Conservation (phyloP, 2,113 vertebrate genomes). For the Zosterops lateralis region DNA sequence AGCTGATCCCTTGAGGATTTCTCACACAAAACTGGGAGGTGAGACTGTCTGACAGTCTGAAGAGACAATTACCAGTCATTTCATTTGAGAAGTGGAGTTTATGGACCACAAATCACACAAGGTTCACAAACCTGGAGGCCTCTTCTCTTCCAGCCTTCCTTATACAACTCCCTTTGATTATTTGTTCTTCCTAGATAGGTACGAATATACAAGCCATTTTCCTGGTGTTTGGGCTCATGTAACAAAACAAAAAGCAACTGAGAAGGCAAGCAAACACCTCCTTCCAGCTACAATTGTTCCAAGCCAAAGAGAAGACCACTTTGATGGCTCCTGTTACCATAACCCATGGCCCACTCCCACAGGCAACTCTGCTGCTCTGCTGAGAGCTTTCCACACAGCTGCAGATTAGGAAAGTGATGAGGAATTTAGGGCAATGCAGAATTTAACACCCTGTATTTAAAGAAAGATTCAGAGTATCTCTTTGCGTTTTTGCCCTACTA, state of each 20-base stretch:
- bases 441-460: neutral
- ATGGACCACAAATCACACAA: neutral
- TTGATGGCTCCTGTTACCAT: neutral
- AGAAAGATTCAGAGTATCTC: neutral
- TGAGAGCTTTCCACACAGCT: neutral
- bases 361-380: neutral
- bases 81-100: neutral
- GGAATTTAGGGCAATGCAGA: neutral
- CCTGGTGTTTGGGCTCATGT: neutral
- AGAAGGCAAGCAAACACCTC: neutral
- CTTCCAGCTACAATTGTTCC: neutral
- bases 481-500: neutral
- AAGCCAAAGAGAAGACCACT: neutral
- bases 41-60: neutral
- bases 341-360: neutral
- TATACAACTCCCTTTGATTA: neutral
- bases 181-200: neutral
- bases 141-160: neutral
- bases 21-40: neutral
- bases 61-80: neutral
- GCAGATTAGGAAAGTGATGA: neutral
- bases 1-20: neutral
- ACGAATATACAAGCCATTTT: neutral
- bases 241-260: neutral
- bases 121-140: neutral